Evolutionary conservation across 2,113 vertebrate genomes (phyloP).

Genomic region (Stigmatopora nigra): DNA sequence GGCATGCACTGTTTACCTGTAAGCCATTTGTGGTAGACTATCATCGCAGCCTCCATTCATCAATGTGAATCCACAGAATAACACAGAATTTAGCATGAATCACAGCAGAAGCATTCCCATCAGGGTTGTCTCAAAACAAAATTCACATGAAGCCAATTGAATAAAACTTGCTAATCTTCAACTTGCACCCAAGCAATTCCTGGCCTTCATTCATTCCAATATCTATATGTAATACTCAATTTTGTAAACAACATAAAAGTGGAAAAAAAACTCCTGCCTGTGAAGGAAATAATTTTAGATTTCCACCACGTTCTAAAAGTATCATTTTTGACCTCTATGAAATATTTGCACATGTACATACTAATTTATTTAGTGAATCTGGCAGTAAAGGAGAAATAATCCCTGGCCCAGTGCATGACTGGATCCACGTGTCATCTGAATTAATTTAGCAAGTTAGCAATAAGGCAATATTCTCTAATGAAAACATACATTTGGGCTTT

Average conservation of each 20-base stretch:
- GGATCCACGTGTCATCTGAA: slow-evolving; percentile 52
- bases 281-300: slow-evolving; percentile 33
- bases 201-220: slow-evolving; percentile 10
- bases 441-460: slow-evolving; percentile 31
- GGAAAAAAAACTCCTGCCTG: slow-evolving; percentile 15
- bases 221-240: slow-evolving; percentile 33
- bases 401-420: slow-evolving; percentile 27
- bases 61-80: slow-evolving; percentile 35
- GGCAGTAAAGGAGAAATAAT: slow-evolving; percentile 52
- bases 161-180: slow-evolving; percentile 11
- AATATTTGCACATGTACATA: slow-evolving; percentile 33
- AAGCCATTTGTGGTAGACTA: slow-evolving; percentile 54
- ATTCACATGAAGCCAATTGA: slow-evolving; percentile 17
- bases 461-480: slow-evolving; percentile 60
- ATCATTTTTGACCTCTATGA: slow-evolving; percentile 41
- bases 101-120: slow-evolving; percentile 15
- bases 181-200: background rate
- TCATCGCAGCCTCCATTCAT: slow-evolving; percentile 56
- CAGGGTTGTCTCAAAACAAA: slow-evolving; percentile 13
- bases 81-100: slow-evolving; percentile 30
- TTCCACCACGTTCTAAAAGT: slow-evolving; percentile 15
- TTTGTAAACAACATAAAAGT: slow-evolving; percentile 14
- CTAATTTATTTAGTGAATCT: slow-evolving; percentile 47
- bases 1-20: slow-evolving; percentile 58
- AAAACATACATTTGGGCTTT: slow-evolving; percentile 61